Conservation (phyloP, 23 tunicate genomes). For the Trididemnum miniatum region DNA sequence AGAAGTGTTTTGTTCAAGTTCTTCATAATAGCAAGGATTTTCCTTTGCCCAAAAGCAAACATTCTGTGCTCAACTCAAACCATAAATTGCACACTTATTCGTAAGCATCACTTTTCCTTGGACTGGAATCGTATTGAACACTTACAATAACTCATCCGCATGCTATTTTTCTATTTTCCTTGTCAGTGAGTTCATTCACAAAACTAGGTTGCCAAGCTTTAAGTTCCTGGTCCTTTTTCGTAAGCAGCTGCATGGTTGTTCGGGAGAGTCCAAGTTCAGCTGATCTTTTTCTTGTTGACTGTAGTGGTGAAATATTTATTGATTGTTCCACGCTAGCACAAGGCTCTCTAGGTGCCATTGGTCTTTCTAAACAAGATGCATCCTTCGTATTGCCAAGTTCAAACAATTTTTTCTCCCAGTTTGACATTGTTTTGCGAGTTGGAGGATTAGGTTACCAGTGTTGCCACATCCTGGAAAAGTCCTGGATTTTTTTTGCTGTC, state of each 20-base stretch:
- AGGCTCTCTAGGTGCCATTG: conserved; percentile 1
- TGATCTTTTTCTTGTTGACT: conserved; percentile 29
- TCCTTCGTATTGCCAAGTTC: conserved; percentile 24
- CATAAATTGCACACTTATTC: conserved; percentile 12
- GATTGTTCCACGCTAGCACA: conserved; percentile 16
- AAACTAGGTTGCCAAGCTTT: conserved; percentile 8
- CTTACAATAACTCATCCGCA: conserved; percentile 26
- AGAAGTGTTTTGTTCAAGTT: conserved; percentile 11
- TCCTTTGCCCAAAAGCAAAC: conserved; percentile 35
- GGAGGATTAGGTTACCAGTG: too few species aligned
- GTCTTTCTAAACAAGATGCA: conserved; percentile 4
- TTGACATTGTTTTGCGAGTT: conserved; percentile 5
- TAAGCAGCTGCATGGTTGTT: neutral
- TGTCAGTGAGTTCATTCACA: conserved; percentile 29
- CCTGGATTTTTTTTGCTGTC: too few species aligned
- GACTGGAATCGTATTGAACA: conserved; percentile 1
- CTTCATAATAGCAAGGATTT: conserved; percentile 16
- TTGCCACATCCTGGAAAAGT: too few species aligned
- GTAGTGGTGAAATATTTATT: neutral
- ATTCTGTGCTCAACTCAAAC: conserved; percentile 19
- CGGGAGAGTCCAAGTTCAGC: conserved; percentile 23
- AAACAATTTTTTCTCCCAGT: conserved; percentile 17
- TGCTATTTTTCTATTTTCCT: conserved; percentile 14
- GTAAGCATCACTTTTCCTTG: conserved; percentile 17
- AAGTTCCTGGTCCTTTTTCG: conserved; percentile 19